Conservation (phyloP, 2,113 vertebrate genomes). For the Typhlomys cinereus region DNA sequence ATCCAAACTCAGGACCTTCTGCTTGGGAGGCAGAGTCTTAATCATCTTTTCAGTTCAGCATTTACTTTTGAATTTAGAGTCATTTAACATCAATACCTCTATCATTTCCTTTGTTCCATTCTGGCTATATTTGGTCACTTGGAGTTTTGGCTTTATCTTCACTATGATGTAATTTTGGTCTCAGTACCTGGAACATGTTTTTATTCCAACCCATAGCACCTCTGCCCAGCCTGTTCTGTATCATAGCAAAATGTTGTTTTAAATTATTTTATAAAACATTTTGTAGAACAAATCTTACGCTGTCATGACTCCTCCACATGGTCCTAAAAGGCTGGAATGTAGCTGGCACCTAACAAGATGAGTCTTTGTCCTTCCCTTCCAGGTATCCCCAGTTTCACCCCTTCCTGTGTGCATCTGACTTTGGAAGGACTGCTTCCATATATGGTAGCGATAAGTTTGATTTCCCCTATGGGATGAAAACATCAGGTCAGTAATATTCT, state of each 20-base stretch:
- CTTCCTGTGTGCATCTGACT: constrained; percentile 83
- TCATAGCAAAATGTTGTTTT: not conserved
- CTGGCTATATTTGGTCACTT: not conserved
- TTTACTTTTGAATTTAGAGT: not conserved
- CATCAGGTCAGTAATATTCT: constrained; percentile 82
- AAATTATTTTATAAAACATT: not conserved
- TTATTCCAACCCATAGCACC: not conserved
- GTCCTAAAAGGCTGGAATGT: not conserved
- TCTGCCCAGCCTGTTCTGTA: not conserved
- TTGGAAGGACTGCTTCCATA: constrained; percentile 75
- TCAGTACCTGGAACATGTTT: not conserved
- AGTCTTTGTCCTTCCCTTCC: constrained; percentile 38
- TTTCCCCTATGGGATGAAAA: constrained; percentile 84
- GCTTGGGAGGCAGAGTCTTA: no score
- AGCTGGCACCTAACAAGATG: constrained; percentile 29
- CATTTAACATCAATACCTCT: not conserved
- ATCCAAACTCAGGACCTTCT: no score
- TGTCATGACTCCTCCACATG: not conserved
- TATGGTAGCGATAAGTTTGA: constrained; percentile 78
- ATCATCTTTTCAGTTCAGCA: no score
- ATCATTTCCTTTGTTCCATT: not conserved
- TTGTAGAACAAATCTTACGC: not conserved
- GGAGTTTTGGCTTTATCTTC: not conserved
- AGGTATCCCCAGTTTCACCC: constrained; percentile 83
- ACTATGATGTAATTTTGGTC: not conserved